Evolutionary conservation across 2,113 vertebrate species (phyloP).

Genomic region (Alexandromys fortis): DNA sequence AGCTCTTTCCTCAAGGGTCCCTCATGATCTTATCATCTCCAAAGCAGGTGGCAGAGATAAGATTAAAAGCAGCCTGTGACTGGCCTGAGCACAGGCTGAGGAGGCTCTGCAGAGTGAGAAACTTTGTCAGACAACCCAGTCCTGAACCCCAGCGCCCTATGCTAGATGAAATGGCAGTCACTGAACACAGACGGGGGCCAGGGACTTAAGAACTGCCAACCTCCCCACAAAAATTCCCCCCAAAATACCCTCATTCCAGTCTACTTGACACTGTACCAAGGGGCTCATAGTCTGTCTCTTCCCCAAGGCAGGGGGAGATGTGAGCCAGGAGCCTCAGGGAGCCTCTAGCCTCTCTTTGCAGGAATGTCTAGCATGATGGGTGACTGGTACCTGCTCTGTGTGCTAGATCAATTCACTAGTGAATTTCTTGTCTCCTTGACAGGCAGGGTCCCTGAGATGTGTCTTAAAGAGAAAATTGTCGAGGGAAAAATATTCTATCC

Average conservation of each 20-base stretch:
- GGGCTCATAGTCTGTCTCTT: fast-evolving
- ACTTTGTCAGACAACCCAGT: not conserved
- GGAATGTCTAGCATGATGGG: fast-evolving
- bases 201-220: not conserved
- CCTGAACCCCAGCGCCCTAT: not conserved
- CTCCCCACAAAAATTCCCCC: not conserved
- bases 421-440: not conserved
- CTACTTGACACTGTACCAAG: fast-evolving
- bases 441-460: not conserved
- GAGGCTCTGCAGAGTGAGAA: too few species aligned
- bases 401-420: too few species aligned
- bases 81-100: not conserved
- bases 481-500: not conserved
- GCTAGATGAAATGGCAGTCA: not conserved
- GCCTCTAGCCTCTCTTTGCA: not conserved
- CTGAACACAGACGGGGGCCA: not conserved
- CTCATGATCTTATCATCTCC: not conserved
- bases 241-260: fast-evolving
- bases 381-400: fast-evolving
- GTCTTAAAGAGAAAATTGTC: not conserved
- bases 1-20: not conserved
- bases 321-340: fast-evolving
- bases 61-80: not conserved
- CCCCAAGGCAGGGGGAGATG: not conserved
- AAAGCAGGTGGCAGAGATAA: not conserved